Evolutionary conservation across 2,888 invertebrate genomes (phyloP).

Genomic region (Agonopterix arenella): DNA sequence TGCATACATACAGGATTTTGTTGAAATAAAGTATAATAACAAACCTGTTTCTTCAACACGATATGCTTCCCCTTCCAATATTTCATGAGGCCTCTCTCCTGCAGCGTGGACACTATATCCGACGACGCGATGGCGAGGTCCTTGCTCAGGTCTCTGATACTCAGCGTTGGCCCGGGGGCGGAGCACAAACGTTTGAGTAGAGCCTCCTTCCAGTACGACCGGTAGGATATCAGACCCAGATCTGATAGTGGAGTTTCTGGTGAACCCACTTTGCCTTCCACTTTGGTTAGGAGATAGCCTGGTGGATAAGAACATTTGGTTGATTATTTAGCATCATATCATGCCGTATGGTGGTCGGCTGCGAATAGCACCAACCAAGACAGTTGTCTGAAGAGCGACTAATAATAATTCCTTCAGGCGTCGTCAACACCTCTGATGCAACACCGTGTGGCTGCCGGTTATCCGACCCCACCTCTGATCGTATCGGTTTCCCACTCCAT

Average conservation of each 20-base stretch:
- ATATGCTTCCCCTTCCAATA: slow-evolving; percentile 99
- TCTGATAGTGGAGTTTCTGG: slow-evolving; percentile 99
- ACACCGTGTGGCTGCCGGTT: no score
- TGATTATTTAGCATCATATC: no score
- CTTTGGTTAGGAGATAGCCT: slow-evolving; percentile 97
- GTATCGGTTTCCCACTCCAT: no score
- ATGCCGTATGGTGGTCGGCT: no score
- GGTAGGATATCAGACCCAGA: slow-evolving; percentile 96
- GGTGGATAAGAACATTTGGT: slow-evolving; percentile 12
- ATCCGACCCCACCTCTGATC: no score
- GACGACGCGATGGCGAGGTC: slow-evolving; percentile 98
- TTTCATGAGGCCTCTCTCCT: slow-evolving; percentile 97
- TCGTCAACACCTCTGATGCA: no score
- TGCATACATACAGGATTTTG: background rate
- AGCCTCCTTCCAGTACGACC: slow-evolving; percentile 99
- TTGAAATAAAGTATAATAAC: slow-evolving; percentile 13
- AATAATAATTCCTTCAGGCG: no score
- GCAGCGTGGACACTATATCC: slow-evolving; percentile 98
- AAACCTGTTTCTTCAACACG: slow-evolving; percentile 93
- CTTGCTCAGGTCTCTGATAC: slow-evolving; percentile 90
- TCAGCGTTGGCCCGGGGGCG: slow-evolving; percentile 91
- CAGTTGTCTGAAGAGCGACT: no score
- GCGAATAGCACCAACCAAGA: no score
- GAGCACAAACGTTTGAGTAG: slow-evolving; percentile 93
- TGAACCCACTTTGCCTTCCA: slow-evolving; percentile 98